Evolutionary conservation across 2,113 vertebrate genomes (phyloP), one percentile per base, ranked within the genome.

Genomic region (Epinephelus lanceolatus): DNA sequence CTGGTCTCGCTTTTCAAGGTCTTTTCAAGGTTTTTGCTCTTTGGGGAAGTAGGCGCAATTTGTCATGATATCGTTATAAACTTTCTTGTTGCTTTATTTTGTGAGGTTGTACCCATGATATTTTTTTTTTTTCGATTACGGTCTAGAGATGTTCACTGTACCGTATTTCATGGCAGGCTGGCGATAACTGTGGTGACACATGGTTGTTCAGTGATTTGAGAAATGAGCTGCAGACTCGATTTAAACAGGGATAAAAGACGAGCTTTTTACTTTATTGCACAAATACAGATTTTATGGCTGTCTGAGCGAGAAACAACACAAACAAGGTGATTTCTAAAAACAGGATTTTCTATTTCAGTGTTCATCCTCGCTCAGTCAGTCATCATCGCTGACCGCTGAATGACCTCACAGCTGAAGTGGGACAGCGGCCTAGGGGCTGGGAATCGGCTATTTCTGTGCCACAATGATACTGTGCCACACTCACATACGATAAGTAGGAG

Each of bases 351-450:
- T 63, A 42, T 84, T 72, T 27, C 1, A 0, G 27, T 33, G 47
- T 76, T 85, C 52, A 23, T 76, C 76, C 72, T 59, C 25, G 4
- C 75, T 62, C 57, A n/a, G 68, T 27, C 77, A 55, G 60, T 84
- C 86, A 63, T 84, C 86, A 63, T 83, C 51, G 25, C 72, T 96
- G 95, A 95, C 94, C 95, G 93, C 63, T 66, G 14, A 30, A 55
- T 94, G 95, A 95, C 95, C 94, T 86, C 94, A 0, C 63, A 55
- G 77, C 84, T 85, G 73, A 94, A 93, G 90, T 93, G 89, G 93
- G 92, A 72, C 89, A 82, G 77, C 53, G 53, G 91, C 92, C 88
- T 87, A 17, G 19, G 86, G 93, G 91, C 81, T 86, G 87, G 72
- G 88, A 94, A 89, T 86, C 30, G 12, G 86, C 86, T 89, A 75